Evolutionary conservation across 2,797 vertebrate genomes (phyloP).

Genomic region (Parambassis ranga): DNA sequence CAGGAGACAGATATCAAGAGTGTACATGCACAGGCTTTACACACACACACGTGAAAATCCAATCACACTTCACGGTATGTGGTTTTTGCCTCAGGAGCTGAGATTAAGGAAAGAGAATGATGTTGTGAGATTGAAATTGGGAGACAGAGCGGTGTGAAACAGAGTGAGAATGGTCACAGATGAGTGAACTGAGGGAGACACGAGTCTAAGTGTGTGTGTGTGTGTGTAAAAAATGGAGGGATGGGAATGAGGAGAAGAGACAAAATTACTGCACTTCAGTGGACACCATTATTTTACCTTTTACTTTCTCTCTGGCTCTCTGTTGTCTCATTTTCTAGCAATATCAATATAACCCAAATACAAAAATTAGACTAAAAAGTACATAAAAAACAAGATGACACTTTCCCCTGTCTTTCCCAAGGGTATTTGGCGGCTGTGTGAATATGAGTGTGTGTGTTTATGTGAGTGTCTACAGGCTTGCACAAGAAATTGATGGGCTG

Average conservation of each 20-base stretch:
- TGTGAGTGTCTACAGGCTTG: constrained; percentile 1
- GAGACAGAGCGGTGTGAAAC: constrained; percentile 35
- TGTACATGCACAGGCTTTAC: background rate
- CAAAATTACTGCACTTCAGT: background rate
- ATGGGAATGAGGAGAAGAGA: background rate
- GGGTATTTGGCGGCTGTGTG: background rate
- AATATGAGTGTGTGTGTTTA: no score
- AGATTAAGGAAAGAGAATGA: constrained; percentile 36
- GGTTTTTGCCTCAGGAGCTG: constrained; percentile 7
- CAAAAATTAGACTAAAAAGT: background rate
- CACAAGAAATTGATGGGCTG: constrained; percentile 20
- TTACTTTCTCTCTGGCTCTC: background rate
- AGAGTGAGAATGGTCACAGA: constrained; percentile 36
- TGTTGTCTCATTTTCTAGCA: background rate
- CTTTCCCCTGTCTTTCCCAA: background rate
- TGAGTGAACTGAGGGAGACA: constrained; percentile 27
- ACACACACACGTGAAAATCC: constrained; percentile 23
- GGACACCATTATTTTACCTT: background rate
- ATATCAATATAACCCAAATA: background rate
- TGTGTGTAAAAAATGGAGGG: background rate
- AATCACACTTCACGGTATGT: constrained; percentile 20
- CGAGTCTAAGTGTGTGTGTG: no score
- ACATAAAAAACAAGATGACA: background rate
- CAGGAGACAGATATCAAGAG: background rate
- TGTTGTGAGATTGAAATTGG: constrained; percentile 50